Evolutionary conservation across 2,113 vertebrate species (phyloP), one percentile per base, ranked within the genome.

Genomic region (Tylochromis polylepis): DNA sequence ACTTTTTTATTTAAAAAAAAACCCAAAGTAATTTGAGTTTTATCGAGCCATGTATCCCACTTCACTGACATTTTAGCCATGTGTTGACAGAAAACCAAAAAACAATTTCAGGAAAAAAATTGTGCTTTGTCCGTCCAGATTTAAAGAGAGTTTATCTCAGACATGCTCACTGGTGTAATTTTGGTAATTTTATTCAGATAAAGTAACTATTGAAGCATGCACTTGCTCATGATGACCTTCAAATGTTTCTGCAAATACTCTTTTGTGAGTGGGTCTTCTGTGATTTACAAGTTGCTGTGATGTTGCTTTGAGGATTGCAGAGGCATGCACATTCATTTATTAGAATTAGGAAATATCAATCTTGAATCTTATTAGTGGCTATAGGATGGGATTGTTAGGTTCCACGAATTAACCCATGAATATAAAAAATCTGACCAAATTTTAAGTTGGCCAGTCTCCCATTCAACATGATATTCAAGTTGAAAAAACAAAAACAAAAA

Each of bases 41-140:
- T 14, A 43, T 11, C 9, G 3, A 60, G 29, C 11, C 0, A 0
- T 8, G 5, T 24, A 34, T 6, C 3, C 56, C n/a, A 5, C 56
- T 0, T n/a, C 43, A 29, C 43, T 3, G 8, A 31, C 9, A 20
- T 27, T 60, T 72, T 59, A 15, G 38, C 12, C 24, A 27, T 3
- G 24, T 49, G 38, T 16, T 4, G 3, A 43, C 5, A 11, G 67
- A 29, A 75, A 75, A 51, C 43, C 15, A 11, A 0, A 0, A 18
- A 24, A 1, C 15, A 11, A 1, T 62, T 62, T 62, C 11, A 62
- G 29, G 8, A 11, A 62, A 31, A 20, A 15, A 6, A 38, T 20
- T 8, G 38, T 43, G 38, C 65, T 43, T 41, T 58, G 8, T 51
- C 46, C 20, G 4, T 31, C 43, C 11, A 20, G 14, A 11, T 78